Percentiles rank a stretch among this genome's conserved stretches.
Evolutionary conservation across 2,113 vertebrate genomes (phyloP).

Genomic region (Tupaia chinensis): DNA sequence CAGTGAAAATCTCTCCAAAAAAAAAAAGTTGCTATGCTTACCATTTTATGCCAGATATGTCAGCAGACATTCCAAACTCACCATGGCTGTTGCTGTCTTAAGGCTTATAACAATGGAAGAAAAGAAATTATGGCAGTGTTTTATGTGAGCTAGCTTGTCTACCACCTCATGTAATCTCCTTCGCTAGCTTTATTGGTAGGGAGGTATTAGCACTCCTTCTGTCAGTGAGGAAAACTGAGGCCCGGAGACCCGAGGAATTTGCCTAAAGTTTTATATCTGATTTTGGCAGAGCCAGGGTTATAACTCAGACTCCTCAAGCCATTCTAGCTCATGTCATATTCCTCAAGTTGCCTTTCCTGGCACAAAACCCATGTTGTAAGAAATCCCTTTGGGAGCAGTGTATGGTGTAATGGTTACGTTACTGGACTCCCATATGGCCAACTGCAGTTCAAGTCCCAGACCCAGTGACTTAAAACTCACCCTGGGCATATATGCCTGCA

Average conservation of each 20-base stretch:
- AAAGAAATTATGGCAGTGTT: slow-evolving; percentile 32
- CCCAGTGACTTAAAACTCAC: too few relatives aligned
- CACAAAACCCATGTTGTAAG: neutral
- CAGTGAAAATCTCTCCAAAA: too few relatives aligned
- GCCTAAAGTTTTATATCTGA: neutral
- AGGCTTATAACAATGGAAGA: neutral
- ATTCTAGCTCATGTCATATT: neutral
- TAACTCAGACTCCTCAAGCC: neutral
- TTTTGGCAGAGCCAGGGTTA: neutral
- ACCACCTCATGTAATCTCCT: neutral
- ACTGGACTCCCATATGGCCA: too few relatives aligned
- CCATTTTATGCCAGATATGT: neutral
- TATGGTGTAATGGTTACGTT: too few relatives aligned
- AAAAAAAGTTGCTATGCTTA: neutral
- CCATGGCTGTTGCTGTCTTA: neutral
- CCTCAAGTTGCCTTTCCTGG: neutral
- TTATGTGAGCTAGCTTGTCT: neutral
- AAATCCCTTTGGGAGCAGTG: neutral
- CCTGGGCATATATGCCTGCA: too few relatives aligned
- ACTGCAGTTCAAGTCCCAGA: too few relatives aligned
- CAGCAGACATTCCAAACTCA: neutral
- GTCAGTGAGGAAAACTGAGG: neutral
- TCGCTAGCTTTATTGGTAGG: neutral
- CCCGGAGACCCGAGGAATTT: neutral
- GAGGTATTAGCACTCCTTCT: neutral